Conservation (phyloP, 2,888 invertebrate species). For the Cheilosia soror region DNA sequence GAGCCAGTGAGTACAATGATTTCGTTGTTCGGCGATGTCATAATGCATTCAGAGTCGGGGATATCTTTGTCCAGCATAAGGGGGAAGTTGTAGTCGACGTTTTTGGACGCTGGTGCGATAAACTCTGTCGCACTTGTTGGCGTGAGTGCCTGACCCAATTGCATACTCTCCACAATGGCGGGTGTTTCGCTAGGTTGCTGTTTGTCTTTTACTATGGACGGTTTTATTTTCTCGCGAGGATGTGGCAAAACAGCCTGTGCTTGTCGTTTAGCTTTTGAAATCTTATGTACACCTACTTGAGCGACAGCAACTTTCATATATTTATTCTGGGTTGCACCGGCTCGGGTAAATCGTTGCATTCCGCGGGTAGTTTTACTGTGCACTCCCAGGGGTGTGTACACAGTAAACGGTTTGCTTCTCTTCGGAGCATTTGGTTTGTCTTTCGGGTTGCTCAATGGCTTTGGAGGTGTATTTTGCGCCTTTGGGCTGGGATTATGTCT, state of each 20-base stretch:
- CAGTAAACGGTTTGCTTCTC: constrained; percentile 32
- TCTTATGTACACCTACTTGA: constrained; percentile 29
- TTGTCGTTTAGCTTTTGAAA: neutral
- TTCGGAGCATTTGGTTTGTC: constrained; percentile 14
- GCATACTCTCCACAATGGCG: constrained; percentile 46
- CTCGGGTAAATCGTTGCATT: constrained; percentile 65
- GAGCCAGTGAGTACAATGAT: constrained; percentile 64
- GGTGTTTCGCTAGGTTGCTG: constrained; percentile 14
- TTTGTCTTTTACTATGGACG: constrained; percentile 23
- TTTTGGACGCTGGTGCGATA: constrained; percentile 26
- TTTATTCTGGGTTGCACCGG: constrained; percentile 48
- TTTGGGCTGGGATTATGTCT: neutral
- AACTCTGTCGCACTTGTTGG: constrained; percentile 45
- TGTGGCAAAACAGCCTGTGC: neutral
- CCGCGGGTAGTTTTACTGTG: constrained; percentile 55
- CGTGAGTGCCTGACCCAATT: constrained; percentile 78
- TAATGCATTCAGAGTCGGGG: constrained; percentile 55
- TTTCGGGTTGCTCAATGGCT: neutral
- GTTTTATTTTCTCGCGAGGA: neutral
- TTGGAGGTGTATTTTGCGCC: neutral
- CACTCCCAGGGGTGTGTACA: constrained; percentile 33
- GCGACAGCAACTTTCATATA: constrained; percentile 59
- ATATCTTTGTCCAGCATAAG: constrained; percentile 63
- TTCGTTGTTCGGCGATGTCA: constrained; percentile 42
- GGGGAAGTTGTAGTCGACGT: constrained; percentile 54